A percentile compares a stretch with the other conserved stretches of the same genome.
Evolutionary conservation across 2,113 vertebrate species (phyloP).

Genomic region (Forbesichthys papilliferus): DNA sequence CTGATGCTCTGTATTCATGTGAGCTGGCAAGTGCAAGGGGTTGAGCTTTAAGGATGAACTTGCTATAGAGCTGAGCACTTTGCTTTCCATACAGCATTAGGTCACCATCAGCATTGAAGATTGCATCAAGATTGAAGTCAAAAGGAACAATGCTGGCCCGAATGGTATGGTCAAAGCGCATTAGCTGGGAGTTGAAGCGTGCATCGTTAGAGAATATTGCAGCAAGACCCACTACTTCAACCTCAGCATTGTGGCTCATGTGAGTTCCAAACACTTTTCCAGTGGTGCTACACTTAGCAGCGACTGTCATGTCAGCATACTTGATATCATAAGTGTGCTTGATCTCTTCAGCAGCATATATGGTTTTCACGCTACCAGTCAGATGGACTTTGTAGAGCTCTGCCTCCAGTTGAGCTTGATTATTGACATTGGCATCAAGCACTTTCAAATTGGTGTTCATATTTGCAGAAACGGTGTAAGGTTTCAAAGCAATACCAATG

Average conservation of each 20-base stretch:
- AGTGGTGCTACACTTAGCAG: constrained; percentile 82
- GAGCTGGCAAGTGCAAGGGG: constrained; percentile 85
- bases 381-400: constrained; percentile 81
- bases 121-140: constrained; percentile 78
- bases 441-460: constrained; percentile 82
- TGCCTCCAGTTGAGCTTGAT: constrained; percentile 78
- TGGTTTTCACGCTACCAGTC: constrained; percentile 80
- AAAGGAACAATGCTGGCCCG: constrained; percentile 82
- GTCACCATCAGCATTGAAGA: constrained; percentile 84
- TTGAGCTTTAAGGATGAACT: constrained; percentile 85
- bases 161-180: constrained; percentile 81
- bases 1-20: constrained; percentile 86
- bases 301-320: constrained; percentile 77
- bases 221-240: constrained; percentile 82
- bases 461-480: constrained; percentile 74
- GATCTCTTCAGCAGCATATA: constrained; percentile 78
- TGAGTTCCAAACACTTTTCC: constrained; percentile 80
- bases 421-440: constrained; percentile 69
- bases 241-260: constrained; percentile 80
- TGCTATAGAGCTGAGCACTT: constrained; percentile 85
- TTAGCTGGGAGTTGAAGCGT: constrained; percentile 79
- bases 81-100: constrained; percentile 82
- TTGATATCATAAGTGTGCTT: constrained; percentile 82
- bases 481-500: constrained; percentile 79
- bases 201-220: constrained; percentile 77